phyloP scores from a whole-genome alignment of 2,888 invertebrate genomes.

The Synergus itoensis region DNA sequence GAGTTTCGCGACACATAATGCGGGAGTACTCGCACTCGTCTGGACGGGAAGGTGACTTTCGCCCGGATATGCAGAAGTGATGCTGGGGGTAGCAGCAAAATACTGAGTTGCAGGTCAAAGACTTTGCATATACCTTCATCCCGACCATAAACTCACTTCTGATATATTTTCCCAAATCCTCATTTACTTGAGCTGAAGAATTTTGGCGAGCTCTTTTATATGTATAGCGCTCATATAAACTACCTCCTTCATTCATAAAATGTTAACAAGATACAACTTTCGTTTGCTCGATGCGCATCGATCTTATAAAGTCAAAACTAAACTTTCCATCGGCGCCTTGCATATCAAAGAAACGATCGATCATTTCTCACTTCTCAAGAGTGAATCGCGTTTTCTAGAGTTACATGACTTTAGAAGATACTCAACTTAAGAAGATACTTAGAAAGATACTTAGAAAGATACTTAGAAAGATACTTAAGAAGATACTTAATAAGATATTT shows the following conservation, averaged over 20 bases:
- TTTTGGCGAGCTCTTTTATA: no score
- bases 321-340: background rate
- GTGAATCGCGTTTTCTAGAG: slow-evolving; percentile 37
- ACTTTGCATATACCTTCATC: background rate
- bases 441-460: no score
- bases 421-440: slow-evolving; percentile 35
- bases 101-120: background rate
- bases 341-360: background rate
- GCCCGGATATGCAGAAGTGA: slow-evolving; percentile 25
- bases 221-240: no score
- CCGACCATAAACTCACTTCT: background rate
- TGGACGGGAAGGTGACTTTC: slow-evolving; percentile 32
- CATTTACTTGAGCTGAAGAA: background rate
- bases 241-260: no score
- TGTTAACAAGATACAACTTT: no score
- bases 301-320: no score
- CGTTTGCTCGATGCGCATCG: no score
- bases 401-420: slow-evolving; percentile 46
- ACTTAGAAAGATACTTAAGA: slow-evolving; percentile 11
- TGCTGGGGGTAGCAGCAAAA: background rate
- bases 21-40: slow-evolving; percentile 50
- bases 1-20: slow-evolving; percentile 57
- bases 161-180: background rate
- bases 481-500: slow-evolving; percentile 41
- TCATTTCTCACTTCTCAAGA: slow-evolving; percentile 2